These are phyloP conservation scores for Osmerus mordax DNA, from an alignment of 2,113 vertebrate genomes.

Conservation along the genomic window DNA sequence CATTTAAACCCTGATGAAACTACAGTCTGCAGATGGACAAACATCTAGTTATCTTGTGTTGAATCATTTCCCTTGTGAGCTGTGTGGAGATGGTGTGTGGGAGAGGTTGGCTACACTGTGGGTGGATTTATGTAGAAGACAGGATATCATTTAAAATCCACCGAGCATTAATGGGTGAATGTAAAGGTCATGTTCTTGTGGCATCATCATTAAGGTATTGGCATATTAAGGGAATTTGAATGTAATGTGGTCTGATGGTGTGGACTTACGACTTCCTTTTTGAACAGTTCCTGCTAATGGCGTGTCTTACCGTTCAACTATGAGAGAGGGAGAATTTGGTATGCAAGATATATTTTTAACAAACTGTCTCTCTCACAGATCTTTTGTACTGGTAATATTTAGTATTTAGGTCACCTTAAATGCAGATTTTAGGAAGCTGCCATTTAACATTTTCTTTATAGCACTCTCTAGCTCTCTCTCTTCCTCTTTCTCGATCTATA, in stretches of 20 bases:
- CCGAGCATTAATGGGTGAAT: conserved; percentile 13
- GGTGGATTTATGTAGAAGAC: conserved; percentile 12
- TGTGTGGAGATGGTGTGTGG: not conserved
- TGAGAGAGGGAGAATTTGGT: too few relatives aligned
- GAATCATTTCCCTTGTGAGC: not conserved
- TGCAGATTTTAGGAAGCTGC: not conserved
- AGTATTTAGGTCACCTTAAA: not conserved
- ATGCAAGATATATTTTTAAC: not conserved
- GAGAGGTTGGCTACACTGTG: conserved; percentile 1
- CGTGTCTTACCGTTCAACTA: too few relatives aligned
- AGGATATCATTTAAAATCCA: conserved; percentile 37
- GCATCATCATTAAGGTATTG: conserved; percentile 10
- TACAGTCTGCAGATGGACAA: too few relatives aligned
- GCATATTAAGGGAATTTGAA: not conserved
- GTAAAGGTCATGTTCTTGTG: conserved; percentile 31
- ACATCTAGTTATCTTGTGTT: too few relatives aligned
- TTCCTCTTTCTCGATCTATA: conserved; percentile 16
- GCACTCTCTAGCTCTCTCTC: not conserved
- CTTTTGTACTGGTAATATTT: not conserved
- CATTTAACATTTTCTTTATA: not conserved
- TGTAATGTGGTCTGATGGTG: not conserved
- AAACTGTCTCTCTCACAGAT: not conserved
- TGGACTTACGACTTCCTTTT: not conserved
- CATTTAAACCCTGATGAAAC: too few relatives aligned
- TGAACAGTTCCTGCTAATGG: not conserved